Percentiles rank a stretch among this genome's conserved stretches.
Evolutionary conservation across 1,140 invertebrate genomes (phyloP).

Genomic region (Drosophila grimshawi): DNA sequence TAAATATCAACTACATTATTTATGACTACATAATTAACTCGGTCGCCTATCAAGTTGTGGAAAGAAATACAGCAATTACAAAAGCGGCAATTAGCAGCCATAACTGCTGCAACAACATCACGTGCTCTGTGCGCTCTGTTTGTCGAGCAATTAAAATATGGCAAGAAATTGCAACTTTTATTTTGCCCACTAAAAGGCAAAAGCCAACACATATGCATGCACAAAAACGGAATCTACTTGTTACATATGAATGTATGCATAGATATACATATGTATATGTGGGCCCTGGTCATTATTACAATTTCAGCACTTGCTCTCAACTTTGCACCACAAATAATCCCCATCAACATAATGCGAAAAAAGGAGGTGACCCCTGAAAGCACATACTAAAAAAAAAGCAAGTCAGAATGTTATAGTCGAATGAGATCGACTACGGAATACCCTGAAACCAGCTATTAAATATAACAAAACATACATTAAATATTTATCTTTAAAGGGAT

Average conservation of each 20-base stretch:
- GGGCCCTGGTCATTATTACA: conserved; percentile 30
- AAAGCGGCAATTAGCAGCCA: conserved; percentile 11
- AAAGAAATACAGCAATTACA: conserved; percentile 3
- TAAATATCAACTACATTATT: conserved; percentile 11
- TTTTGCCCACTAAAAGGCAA: conserved; percentile 8
- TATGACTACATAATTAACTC: conserved; percentile 17
- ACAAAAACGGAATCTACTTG: not conserved
- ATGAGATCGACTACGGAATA: too few relatives aligned
- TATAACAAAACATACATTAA: too few relatives aligned
- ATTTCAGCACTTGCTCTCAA: conserved; percentile 41
- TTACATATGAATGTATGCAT: not conserved
- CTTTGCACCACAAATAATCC: conserved; percentile 37
- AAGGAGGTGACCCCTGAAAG: not conserved
- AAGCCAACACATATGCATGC: not conserved
- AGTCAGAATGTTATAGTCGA: too few relatives aligned
- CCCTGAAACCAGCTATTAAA: too few relatives aligned
- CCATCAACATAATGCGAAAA: conserved; percentile 15
- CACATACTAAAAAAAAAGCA: conserved; percentile 5
- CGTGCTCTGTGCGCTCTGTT: conserved; percentile 13
- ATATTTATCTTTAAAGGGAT: too few relatives aligned
- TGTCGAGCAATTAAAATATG: conserved; percentile 25
- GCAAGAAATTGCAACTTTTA: conserved; percentile 10
- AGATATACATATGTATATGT: not conserved
- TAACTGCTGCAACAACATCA: not conserved
- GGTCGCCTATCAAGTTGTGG: not conserved